Base-by-base conservation (phyloP, 2,888 invertebrate species). In the Cheilosia scutellata region DNA sequence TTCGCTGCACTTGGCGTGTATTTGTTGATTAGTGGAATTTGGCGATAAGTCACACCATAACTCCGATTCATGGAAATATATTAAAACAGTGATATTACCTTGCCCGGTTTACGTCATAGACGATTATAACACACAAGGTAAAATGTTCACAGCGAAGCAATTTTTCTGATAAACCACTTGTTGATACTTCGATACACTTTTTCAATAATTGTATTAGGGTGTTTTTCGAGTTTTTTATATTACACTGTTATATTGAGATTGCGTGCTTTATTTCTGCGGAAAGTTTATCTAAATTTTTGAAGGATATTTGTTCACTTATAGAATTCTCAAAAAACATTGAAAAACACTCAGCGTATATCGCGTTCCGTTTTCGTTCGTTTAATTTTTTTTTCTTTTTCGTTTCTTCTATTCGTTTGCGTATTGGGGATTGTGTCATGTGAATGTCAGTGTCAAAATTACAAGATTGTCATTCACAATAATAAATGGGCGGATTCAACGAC, bases 41-140 rank as follows among this genome's bases (percentile, higher is more conserved):
- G 27, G 33, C 16, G 16, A 13, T 20, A 47, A 47, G 47, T 47
- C 16, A 20, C 47, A 47, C 16, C 2, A 9, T 16, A 47, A 16
- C 7, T 20, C 16, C 16, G 16, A 20, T 47, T 51, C 9, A 27
- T 51, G 27, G 51, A 51, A 51, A 5, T 51, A 63, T 63, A 7
- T 47, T 27, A 65, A 70, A 80, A 80, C 71, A 72, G 72, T 71
- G 80, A 77, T 80, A 70, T 86, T 86, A 86, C 86, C 86, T 86
- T 86, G 60, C 82, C 86, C 86, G 82, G 82, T 86, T 86, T 86
- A 86, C 86, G 86, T 86, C 86, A 86, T 86, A 77, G 76, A 86
- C 86, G 77, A 82, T 68, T 86, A 77, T 86, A 86, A 72, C 72
- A 72, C 72, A 72, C 82, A 86, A 86, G 86, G 86, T 82, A 86